These are phyloP conservation scores for Lasioglossum zephyrum DNA, from an alignment of 2,888 invertebrate genomes.

Conservation along the genomic window DNA sequence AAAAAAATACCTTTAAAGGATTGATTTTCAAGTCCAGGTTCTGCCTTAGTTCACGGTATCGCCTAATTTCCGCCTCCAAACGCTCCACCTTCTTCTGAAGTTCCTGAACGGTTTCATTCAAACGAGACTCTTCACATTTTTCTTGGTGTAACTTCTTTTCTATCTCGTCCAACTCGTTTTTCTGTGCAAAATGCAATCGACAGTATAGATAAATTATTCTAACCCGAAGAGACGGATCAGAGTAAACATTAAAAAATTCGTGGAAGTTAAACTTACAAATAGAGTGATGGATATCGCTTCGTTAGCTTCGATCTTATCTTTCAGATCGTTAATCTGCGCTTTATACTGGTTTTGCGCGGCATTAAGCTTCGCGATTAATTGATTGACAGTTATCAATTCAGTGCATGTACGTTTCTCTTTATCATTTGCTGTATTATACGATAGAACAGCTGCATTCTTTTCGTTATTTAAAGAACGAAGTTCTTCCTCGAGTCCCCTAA, in stretches of 20 bases:
- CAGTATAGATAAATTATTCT: background rate
- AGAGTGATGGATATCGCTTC: constrained; percentile 68
- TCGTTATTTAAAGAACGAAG: constrained; percentile 65
- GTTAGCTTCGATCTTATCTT: constrained; percentile 70
- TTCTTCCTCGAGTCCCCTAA: constrained; percentile 77
- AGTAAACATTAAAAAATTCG: background rate
- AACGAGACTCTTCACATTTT: constrained; percentile 71
- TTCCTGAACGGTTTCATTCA: constrained; percentile 79
- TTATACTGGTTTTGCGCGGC: constrained; percentile 65
- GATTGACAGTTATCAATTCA: constrained; percentile 66
- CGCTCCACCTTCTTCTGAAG: constrained; percentile 83
- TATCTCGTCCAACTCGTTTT: constrained; percentile 83
- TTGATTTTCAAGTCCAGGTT: constrained; percentile 69
- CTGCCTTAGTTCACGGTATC: constrained; percentile 65
- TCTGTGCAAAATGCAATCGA: constrained; percentile 62
- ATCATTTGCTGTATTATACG: constrained; percentile 58
- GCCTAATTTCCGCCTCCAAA: constrained; percentile 79
- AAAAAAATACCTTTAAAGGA: constrained; percentile 69
- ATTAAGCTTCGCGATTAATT: constrained; percentile 66
- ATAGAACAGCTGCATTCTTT: constrained; percentile 37
- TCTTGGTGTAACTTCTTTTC: constrained; percentile 76
- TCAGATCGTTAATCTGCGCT: constrained; percentile 70
- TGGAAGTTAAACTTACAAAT: constrained; percentile 71
- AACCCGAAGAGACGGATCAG: background rate
- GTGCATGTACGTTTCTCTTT: constrained; percentile 64